Percentiles rank a stretch among this genome's conserved stretches.
These are phyloP conservation scores for Agrotis segetum DNA, from an alignment of 2,888 invertebrate genomes.

Conservation along the genomic window DNA sequence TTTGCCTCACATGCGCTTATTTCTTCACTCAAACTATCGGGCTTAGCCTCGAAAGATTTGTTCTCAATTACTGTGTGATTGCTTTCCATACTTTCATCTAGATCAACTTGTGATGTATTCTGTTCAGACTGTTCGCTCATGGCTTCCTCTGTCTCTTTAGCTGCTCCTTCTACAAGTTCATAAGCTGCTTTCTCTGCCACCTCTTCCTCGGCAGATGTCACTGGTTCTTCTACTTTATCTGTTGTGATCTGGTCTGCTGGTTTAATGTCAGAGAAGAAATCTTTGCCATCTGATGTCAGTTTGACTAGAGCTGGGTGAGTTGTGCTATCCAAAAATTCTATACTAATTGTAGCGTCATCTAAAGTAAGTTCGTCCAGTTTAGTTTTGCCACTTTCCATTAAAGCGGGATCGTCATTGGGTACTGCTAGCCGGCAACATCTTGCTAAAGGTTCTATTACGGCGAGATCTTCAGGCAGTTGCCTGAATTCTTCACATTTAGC, in stretches of 20 bases:
- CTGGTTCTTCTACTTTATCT: conserved; percentile 25
- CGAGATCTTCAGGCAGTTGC: conserved; percentile 91
- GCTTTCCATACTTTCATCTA: conserved; percentile 83
- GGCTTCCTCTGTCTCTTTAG: conserved; percentile 38
- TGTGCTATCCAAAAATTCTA: conserved; percentile 91
- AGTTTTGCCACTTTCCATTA: conserved; percentile 82
- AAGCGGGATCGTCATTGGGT: conserved; percentile 82
- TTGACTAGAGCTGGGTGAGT: conserved; percentile 91
- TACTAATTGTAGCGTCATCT: conserved; percentile 87
- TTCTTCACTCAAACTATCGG: conserved; percentile 67
- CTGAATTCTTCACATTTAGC: conserved; percentile 91
- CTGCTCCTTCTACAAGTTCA: conserved; percentile 23
- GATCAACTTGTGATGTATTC: conserved; percentile 77
- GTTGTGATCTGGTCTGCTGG: conserved; percentile 25
- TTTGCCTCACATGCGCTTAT: conserved; percentile 37
- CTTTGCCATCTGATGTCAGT: conserved; percentile 90
- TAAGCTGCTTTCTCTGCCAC: conserved; percentile 32
- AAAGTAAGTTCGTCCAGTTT: conserved; percentile 81
- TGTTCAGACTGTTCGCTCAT: conserved; percentile 51
- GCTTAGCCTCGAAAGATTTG: conserved; percentile 74
- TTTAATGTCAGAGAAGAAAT: conserved; percentile 72
- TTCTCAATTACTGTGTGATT: conserved; percentile 85
- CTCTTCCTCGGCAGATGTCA: conserved; percentile 28
- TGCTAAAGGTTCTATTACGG: conserved; percentile 91
- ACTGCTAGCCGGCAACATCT: conserved; percentile 92